Conservation (phyloP, 1,140 invertebrate species). For the Lamellibrachia luymesi region DNA sequence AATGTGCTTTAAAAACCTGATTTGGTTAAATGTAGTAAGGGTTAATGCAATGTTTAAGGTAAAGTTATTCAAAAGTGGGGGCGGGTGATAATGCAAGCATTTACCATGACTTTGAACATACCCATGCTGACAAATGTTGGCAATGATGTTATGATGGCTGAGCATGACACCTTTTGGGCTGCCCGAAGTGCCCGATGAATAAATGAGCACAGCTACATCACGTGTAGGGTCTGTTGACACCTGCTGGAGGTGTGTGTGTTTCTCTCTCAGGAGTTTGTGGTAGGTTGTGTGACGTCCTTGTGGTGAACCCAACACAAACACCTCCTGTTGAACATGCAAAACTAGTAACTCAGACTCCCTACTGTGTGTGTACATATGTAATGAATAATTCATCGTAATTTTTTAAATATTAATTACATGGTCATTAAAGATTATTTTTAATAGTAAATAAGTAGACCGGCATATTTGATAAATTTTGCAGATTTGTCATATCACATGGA, state of each 20-base stretch:
- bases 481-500: too few species aligned
- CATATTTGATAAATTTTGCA: too few species aligned
- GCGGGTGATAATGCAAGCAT: not conserved
- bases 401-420: not conserved
- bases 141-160: not conserved
- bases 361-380: not conserved
- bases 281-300: not conserved
- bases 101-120: not conserved
- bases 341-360: not conserved
- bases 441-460: too few species aligned
- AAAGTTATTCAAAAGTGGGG: not conserved
- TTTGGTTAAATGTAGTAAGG: not conserved
- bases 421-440: too few species aligned
- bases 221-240: not conserved
- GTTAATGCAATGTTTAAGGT: not conserved
- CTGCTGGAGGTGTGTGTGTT: not conserved
- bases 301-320: not conserved
- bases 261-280: not conserved
- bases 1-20: not conserved
- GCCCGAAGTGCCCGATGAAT: conserved; percentile 9
- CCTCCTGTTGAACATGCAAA: not conserved
- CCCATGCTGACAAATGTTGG: not conserved
- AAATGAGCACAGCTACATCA: conserved; percentile 12
- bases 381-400: not conserved
- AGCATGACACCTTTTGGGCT: conserved; percentile 9